These are phyloP conservation scores for Nephrotoma flavescens DNA, from an alignment of 2,888 invertebrate species.

Conservation along the genomic window DNA sequence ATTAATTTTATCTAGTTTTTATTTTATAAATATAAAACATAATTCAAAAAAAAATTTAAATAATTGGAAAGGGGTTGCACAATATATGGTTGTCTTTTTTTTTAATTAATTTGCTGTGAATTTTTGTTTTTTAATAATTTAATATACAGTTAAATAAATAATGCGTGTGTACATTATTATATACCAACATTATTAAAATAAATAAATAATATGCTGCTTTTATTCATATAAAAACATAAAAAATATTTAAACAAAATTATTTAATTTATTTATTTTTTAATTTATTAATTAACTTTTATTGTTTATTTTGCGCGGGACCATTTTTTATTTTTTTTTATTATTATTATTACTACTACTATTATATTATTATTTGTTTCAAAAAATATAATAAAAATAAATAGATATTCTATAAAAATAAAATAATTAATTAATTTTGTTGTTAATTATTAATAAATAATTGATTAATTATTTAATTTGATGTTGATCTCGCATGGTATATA, in stretches of 20 bases:
- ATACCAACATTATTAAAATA: not conserved
- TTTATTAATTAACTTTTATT: not conserved
- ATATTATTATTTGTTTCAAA: not conserved
- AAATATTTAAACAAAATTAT: not conserved
- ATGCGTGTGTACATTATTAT: not conserved
- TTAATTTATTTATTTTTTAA: not conserved
- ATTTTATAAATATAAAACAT: not conserved
- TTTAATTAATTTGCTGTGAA: not conserved
- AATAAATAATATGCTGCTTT: not conserved
- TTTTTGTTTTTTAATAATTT: not conserved
- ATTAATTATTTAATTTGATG: not conserved
- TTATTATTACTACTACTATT: not conserved
- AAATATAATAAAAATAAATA: not conserved
- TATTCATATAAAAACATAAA: not conserved
- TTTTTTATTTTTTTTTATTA: not conserved
- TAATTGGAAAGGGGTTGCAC: slow-evolving; percentile 1
- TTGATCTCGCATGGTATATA: not conserved
- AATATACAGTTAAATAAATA: not conserved
- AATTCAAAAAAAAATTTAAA: not conserved
- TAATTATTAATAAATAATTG: too few relatives aligned
- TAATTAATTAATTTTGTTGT: not conserved
- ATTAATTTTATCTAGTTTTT: not conserved
- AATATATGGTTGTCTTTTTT: slow-evolving; percentile 1
- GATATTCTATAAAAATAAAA: not conserved
- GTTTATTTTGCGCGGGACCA: slow-evolving; percentile 3